Base-by-base conservation (phyloP, 2,888 invertebrate genomes). In the Eristalis arbustorum region DNA sequence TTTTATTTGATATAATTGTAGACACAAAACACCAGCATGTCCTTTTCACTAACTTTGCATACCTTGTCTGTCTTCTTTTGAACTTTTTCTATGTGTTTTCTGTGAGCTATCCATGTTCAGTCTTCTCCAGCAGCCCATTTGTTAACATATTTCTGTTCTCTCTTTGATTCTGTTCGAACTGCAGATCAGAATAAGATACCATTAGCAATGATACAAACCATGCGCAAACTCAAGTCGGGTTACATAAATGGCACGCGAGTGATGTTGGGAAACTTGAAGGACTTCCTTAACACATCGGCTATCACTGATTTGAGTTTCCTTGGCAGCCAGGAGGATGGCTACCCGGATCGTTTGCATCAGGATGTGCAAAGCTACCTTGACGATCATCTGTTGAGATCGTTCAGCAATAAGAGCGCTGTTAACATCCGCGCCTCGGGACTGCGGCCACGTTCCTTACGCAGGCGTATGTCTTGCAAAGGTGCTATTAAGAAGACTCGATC, bases 231-330 rank as follows among this genome's bases (percentile, higher is more conserved):
- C 3, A 98, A 98, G 92, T 98, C 98, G 83, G 99, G 99, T 11
- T 99, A 99, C 91, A 98, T 99, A 73, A 98, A 98, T 91, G 99
- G 99, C n/a, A 99, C 99, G 0, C 95, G 99, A 90, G 99, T 99
- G 0, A 98, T 98, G 78, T 93, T 99, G 82, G 99, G 99, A n/a
- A 96, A 97, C 91, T 93, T 99, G 37, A 96, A 96, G 88, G 99
- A 99, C 89, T 99, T 99, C 92, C 93, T 99, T 79, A 98, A 96
- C 90, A 99, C 99, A 0, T 99, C 99, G 2, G 99, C 99, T 88
- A 97, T 99, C 64, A 98, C 98, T 0, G 98, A 99, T 93, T 94
- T 99, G 89, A 98, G 98, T 92, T 99, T 99, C 91, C 94, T 99
- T 89, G 98, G 98, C 25, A 98, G 97, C 91, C 96, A 97, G 88